Evolutionary conservation across 2,888 invertebrate species (phyloP), one percentile per base, ranked within the genome.

Genomic region (Xylocampa areola): DNA sequence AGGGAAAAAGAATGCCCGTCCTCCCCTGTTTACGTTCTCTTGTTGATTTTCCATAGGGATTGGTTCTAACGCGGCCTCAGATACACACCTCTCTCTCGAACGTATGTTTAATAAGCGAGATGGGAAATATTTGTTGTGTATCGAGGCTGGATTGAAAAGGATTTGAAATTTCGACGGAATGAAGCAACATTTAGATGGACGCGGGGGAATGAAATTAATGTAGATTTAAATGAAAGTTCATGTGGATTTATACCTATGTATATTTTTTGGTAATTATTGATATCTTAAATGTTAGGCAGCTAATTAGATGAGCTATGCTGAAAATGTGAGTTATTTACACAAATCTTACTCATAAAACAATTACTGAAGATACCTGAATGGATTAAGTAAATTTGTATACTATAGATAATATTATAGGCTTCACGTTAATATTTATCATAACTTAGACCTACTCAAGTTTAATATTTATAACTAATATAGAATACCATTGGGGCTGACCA

Each of bases 1-100:
- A 76, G 68, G 76, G 78, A 77, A 86, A 89, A 86, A 86, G 84
- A 85, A 84, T 80, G 64, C 57, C 68, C 76, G n/a, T n/a, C 77
- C 69, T 72, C 79, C 84, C 82, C 79, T 83, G 82, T 87, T 87
- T 87, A 84, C 80, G 80, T 77, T 79, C 57, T 76, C 75, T 78
- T 88, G 88, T 87, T 87, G 88, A 88, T 88, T 87, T 89, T 86
- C 83, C 85, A 75, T 76, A 67, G 86, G 84, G 82, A 84, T 79
- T 79, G 81, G 76, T 76, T 73, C 80, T 75, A 80, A 82, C 77
- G 72, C 72, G 63, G 64, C 68, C 71, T 61, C 43, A 55, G 41
- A 73, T 69, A 68, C 71, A 48, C 66, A 67, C 70, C 23, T 83
- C 84, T 72, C 79, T 36, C 53, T 87, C 72, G 66, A 50, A 60